Percentiles rank a stretch among this genome's conserved stretches.
Evolutionary conservation across 2,888 invertebrate species (phyloP).

Genomic region (Podabrus alpinus): DNA sequence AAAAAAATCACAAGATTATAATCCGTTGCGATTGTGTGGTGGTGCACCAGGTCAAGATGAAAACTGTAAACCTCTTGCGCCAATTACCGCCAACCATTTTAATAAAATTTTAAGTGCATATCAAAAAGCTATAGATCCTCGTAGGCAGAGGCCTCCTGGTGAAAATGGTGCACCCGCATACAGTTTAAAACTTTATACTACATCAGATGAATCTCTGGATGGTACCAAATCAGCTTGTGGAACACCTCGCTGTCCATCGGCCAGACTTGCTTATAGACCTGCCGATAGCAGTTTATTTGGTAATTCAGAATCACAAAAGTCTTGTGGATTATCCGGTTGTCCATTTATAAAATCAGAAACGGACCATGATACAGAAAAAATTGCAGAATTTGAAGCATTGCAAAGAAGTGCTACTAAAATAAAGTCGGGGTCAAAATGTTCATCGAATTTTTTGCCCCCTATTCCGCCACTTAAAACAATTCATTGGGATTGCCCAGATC

Average conservation of each 20-base stretch:
- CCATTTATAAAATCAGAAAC: constrained; percentile 48
- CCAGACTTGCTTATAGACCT: neutral
- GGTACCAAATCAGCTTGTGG: constrained; percentile 35
- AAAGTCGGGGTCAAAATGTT: constrained; percentile 41
- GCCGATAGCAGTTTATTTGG: constrained; percentile 5
- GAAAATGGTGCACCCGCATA: constrained; percentile 42
- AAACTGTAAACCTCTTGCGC: constrained; percentile 31
- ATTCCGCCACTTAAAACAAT: constrained; percentile 51
- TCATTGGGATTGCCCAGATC: constrained; percentile 55
- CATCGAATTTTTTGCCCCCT: constrained; percentile 38
- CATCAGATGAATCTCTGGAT: neutral
- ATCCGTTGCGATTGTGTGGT: neutral
- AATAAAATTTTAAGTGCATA: constrained; percentile 48
- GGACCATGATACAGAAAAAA: constrained; percentile 44
- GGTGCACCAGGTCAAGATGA: neutral
- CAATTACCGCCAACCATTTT: constrained; percentile 50
- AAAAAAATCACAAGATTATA: neutral
- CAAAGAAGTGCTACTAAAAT: constrained; percentile 25
- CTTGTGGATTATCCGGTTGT: constrained; percentile 48
- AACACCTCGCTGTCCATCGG: constrained; percentile 35
- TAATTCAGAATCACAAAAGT: constrained; percentile 30
- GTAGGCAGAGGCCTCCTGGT: constrained; percentile 48
- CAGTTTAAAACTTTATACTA: constrained; percentile 41
- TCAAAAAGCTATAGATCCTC: constrained; percentile 50
- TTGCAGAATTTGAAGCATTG: constrained; percentile 28